These are phyloP conservation scores for Proctacanthus coquilletti DNA, from an alignment of 1,140 invertebrate genomes.

Conservation along the genomic window DNA sequence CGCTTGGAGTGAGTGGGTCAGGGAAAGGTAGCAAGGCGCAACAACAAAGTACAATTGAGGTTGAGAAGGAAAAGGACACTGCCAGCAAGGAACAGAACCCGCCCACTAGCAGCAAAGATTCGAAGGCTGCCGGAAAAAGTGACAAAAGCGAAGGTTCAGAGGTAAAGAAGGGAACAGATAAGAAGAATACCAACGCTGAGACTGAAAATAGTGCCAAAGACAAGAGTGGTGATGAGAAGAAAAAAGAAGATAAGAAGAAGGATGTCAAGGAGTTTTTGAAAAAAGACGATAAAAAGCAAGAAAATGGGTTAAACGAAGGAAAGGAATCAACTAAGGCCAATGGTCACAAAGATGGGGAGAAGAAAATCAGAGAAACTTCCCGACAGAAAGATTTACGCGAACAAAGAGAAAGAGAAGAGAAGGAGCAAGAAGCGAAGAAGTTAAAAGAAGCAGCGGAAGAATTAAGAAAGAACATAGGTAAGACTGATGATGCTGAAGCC, in stretches of 20 bases:
- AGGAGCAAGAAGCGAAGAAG: too few species aligned
- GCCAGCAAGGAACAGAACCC: background rate
- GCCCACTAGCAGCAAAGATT: background rate
- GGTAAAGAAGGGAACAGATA: background rate
- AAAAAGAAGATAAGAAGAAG: background rate
- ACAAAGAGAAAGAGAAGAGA: too few species aligned
- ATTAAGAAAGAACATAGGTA: too few species aligned
- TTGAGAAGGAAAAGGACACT: background rate
- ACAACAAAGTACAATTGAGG: too few species aligned
- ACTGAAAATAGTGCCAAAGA: background rate
- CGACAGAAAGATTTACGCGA: too few species aligned
- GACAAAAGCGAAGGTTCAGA: background rate
- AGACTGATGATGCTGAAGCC: too few species aligned
- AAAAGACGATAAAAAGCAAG: background rate
- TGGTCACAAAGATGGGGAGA: background rate
- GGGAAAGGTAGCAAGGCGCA: too few species aligned
- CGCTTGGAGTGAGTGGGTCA: too few species aligned
- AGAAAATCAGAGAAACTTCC: background rate
- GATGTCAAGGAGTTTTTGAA: background rate
- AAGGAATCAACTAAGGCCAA: background rate
- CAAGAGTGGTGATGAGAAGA: background rate
- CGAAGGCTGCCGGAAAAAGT: background rate
- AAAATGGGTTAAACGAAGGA: background rate
- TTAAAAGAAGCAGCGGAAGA: too few species aligned
- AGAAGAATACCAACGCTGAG: background rate